Evolutionary conservation across 2,888 invertebrate genomes (phyloP), one percentile per base, ranked within the genome.

Genomic region (Heterodera filipjevi): DNA sequence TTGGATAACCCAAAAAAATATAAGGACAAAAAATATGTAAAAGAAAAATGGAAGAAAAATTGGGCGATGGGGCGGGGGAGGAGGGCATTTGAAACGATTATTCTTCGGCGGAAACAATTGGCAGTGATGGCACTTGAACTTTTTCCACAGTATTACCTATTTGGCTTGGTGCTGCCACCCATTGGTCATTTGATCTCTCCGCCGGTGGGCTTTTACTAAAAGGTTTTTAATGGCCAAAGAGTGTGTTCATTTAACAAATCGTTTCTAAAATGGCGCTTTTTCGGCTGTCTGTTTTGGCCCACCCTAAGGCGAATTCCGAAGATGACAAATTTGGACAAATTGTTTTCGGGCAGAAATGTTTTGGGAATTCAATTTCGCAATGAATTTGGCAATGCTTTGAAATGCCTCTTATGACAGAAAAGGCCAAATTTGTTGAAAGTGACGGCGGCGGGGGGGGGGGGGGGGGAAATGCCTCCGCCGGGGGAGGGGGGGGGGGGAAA

Each of bases 201-300:
- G n/a, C 53, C 53, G n/a, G 59, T n/a, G n/a, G n/a, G 27, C 2
- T 27, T 59, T 59, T 27, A n/a, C 59, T 59, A 27, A 59, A 59
- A 59, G 59, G 10, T 49, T 59, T 59, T 59, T 59, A 59, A 59
- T 59, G 59, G 59, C 12, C 59, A n/a, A 59, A 59, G 27, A 59
- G 19, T 49, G 5, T 27, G 6, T 59, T 59, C 59, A 27, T 59
- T 59, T 59, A 39, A 39, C 39, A 39, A n/a, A 39, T 39, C 12
- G 39, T 39, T 8, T 59, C 27, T 27, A 59, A n/a, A 27, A 27
- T 59, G 59, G 27, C 59, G 59, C 22, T 8, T 59, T 59, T 59
- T n/a, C 27, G n/a, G n/a, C 59, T 59, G 22, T 59, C 59, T 59
- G 22, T 59, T 59, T 27, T 27, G 27, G 59, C 59, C 49, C 49